These are phyloP conservation scores for Neelides sp. DNA, from an alignment of 1,140 invertebrate species.

Conservation along the genomic window DNA sequence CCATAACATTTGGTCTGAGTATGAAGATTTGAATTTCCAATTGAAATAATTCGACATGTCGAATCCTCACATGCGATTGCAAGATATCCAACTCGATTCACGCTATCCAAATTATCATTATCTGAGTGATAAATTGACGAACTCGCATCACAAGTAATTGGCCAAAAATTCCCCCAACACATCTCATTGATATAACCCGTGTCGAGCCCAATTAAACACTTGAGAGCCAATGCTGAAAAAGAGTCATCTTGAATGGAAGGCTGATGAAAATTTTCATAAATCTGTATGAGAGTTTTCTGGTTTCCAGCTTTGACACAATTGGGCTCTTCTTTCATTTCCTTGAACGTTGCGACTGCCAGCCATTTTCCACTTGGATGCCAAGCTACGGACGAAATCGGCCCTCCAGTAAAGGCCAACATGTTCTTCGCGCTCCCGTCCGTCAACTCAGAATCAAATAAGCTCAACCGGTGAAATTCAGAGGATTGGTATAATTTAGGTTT, in stretches of 20 bases:
- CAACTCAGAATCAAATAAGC: slow-evolving; percentile 20
- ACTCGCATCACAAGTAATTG: neutral
- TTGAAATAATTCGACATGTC: slow-evolving; percentile 9
- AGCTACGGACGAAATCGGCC: slow-evolving; percentile 12
- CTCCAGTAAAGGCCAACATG: slow-evolving; percentile 12
- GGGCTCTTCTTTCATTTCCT: slow-evolving; percentile 1
- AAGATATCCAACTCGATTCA: slow-evolving; percentile 15
- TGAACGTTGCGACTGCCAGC: slow-evolving; percentile 15
- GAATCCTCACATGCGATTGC: slow-evolving; percentile 16
- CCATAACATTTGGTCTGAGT: neutral
- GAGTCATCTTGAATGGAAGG: neutral
- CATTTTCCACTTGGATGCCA: slow-evolving; percentile 25
- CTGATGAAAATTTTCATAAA: slow-evolving; percentile 13
- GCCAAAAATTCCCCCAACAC: slow-evolving; percentile 23
- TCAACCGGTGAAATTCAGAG: slow-evolving; percentile 12
- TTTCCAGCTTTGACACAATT: neutral
- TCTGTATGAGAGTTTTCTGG: slow-evolving; percentile 14
- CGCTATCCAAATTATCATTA: neutral
- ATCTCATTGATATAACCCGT: slow-evolving; percentile 20
- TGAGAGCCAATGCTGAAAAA: neutral
- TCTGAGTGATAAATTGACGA: neutral
- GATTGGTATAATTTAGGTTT: no score
- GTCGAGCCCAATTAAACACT: slow-evolving; percentile 12
- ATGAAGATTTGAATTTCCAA: slow-evolving; percentile 7
- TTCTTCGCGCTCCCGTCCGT: neutral